phyloP scores from a whole-genome alignment of 2,888 invertebrate species.

The Hypsopygia costalis region DNA sequence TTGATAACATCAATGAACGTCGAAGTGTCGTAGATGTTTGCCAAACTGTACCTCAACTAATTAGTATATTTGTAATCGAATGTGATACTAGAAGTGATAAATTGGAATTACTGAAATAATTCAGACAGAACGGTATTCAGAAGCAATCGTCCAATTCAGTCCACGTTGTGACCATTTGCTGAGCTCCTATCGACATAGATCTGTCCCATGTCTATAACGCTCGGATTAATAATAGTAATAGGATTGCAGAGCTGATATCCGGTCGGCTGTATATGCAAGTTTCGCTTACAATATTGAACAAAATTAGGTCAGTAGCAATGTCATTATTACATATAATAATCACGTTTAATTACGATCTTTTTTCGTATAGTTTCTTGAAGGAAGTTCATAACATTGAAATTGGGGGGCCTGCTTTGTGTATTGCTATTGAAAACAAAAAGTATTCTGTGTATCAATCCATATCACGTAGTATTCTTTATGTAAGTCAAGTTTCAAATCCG shows the following conservation, averaged over 20 bases:
- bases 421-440: too few relatives aligned
- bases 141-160: not conserved
- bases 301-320: too few relatives aligned
- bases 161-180: conserved; percentile 8
- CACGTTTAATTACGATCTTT: too few relatives aligned
- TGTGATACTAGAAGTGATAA: not conserved
- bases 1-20: not conserved
- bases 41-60: not conserved
- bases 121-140: not conserved
- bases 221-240: conserved; percentile 28
- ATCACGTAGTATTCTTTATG: too few relatives aligned
- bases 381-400: too few relatives aligned
- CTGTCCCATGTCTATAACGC: conserved; percentile 14
- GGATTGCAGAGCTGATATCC: conserved; percentile 24
- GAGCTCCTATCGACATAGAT: conserved; percentile 14
- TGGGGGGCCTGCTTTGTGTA: too few relatives aligned
- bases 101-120: not conserved
- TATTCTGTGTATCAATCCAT: too few relatives aligned
- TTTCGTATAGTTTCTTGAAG: too few relatives aligned
- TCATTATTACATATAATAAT: too few relatives aligned
- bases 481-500: too few relatives aligned
- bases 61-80: not conserved
- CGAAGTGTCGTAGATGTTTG: not conserved
- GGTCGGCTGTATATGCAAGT: conserved; percentile 15
- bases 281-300: conserved; percentile 4